Conservation (phyloP, 1,140 invertebrate genomes). For the Phenacoccus solenopsis region DNA sequence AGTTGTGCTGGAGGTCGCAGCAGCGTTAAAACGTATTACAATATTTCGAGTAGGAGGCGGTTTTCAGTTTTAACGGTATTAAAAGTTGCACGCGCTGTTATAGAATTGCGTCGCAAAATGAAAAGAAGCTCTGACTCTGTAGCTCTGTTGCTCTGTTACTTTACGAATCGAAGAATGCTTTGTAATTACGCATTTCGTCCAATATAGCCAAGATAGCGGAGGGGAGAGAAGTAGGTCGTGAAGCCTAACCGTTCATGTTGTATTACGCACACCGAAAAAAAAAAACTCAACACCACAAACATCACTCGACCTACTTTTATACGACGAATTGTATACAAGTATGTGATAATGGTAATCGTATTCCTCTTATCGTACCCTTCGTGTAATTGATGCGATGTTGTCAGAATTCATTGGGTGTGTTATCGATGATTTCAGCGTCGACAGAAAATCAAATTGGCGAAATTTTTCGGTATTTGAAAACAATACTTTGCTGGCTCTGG, state of each 20-base stretch:
- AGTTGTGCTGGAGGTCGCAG: not conserved
- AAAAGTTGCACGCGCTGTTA: not conserved
- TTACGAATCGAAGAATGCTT: not conserved
- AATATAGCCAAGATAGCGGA: not conserved
- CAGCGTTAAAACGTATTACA: not conserved
- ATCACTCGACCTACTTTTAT: not conserved
- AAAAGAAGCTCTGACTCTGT: not conserved
- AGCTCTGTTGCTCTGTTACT: too few relatives aligned
- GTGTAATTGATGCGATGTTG: not conserved
- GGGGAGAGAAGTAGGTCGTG: not conserved
- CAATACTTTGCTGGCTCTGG: too few relatives aligned
- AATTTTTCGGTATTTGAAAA: too few relatives aligned
- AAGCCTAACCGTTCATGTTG: not conserved
- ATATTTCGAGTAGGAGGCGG: not conserved
- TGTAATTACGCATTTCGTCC: not conserved
- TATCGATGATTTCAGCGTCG: not conserved
- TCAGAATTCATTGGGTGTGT: not conserved
- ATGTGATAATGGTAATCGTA: not conserved
- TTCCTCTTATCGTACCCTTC: not conserved
- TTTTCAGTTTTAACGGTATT: not conserved
- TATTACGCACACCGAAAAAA: slow-evolving; percentile 1
- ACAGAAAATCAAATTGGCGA: too few relatives aligned
- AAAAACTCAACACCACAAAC: not conserved
- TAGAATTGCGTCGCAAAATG: not conserved
- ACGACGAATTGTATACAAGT: too few relatives aligned